Conservation (phyloP, 2,888 invertebrate genomes). For the Ischnus inquisitorius region DNA sequence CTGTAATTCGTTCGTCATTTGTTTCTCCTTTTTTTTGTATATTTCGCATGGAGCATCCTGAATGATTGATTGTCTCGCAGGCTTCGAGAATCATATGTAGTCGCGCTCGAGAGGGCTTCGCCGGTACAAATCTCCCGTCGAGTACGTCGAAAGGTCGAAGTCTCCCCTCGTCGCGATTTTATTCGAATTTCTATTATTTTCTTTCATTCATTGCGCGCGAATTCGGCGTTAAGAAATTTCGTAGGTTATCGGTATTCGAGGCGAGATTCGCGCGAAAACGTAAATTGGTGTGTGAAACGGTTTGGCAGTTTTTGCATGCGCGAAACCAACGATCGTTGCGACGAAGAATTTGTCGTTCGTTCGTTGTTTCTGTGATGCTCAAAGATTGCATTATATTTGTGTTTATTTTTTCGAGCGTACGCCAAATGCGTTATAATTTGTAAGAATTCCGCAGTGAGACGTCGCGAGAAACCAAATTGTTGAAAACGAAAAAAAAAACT, state of each 20-base stretch:
- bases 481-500: background rate
- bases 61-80: constrained; percentile 40
- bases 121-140: background rate
- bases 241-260: constrained; percentile 31
- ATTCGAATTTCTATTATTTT: background rate
- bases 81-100: constrained; percentile 49
- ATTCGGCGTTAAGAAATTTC: constrained; percentile 42
- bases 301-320: background rate
- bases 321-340: background rate
- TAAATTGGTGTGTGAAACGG: background rate
- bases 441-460: constrained; percentile 30
- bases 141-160: constrained; percentile 4
- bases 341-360: background rate
- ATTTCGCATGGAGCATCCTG: constrained; percentile 1
- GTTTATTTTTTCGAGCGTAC: constrained; percentile 8
- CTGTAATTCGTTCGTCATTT: constrained; percentile 13
- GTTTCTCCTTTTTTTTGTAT: constrained; percentile 13
- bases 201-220: constrained; percentile 23
- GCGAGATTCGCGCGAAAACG: constrained; percentile 7
- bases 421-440: constrained; percentile 33
- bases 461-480: constrained; percentile 22
- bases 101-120: background rate
- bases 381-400: constrained; percentile 4
- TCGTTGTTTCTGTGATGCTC: background rate
- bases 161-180: constrained; percentile 17